A percentile compares a stretch with the other conserved stretches of the same genome.
Evolutionary conservation across 2,797 vertebrate species (phyloP).

Genomic region (Antennarius maculatus): DNA sequence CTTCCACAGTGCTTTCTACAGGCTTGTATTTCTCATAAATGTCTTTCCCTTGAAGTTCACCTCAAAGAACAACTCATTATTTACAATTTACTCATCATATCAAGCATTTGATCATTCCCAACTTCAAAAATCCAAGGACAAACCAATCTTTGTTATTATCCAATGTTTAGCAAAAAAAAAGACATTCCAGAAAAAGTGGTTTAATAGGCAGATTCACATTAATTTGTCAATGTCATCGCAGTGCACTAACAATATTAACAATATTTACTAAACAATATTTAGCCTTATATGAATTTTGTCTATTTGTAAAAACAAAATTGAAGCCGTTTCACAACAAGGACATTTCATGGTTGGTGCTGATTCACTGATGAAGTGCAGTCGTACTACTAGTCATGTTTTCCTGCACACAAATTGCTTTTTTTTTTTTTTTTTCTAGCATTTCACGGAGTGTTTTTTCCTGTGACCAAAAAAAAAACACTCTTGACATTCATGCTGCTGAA

Average conservation of each 20-base stretch:
- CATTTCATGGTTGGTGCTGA: constrained; percentile 7
- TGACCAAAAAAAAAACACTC: constrained; percentile 3
- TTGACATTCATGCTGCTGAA: background rate
- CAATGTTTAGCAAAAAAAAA: background rate
- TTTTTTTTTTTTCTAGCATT: constrained; percentile 8
- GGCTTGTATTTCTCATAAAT: background rate
- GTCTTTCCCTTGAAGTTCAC: background rate
- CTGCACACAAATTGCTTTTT: constrained; percentile 9
- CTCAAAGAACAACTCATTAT: background rate
- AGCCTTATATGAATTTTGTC: too few relatives aligned
- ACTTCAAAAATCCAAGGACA: background rate
- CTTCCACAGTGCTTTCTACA: background rate
- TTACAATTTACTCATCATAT: too few relatives aligned
- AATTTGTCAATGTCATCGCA: background rate
- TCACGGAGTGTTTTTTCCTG: background rate
- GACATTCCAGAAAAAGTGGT: background rate
- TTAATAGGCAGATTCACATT: constrained; percentile 10
- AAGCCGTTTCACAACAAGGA: too few relatives aligned
- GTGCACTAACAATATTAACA: background rate
- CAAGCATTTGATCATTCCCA: background rate
- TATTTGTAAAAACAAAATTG: too few relatives aligned
- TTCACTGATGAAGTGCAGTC: constrained; percentile 9
- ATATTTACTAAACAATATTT: too few relatives aligned
- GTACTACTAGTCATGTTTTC: constrained; percentile 16
- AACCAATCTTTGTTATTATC: background rate